Evolutionary conservation across 2,888 invertebrate genomes (phyloP).

Genomic region (Ectropis crepuscularia): DNA sequence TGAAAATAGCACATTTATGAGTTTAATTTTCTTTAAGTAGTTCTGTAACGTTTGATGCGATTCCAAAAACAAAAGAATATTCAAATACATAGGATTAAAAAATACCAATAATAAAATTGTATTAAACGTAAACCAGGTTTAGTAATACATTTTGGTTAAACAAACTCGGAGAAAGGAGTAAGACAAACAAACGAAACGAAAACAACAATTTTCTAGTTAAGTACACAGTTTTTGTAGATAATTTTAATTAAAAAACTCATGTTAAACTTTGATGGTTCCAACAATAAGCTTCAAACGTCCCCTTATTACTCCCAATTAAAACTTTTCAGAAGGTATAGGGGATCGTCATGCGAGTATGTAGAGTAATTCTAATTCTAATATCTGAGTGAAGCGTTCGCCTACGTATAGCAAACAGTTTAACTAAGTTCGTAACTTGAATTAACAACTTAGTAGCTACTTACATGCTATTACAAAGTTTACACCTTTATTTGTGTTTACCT

Average conservation of each 20-base stretch:
- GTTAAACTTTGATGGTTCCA: conserved; percentile 22
- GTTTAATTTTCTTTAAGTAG: no score
- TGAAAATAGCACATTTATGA: no score
- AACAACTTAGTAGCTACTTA: conserved; percentile 4
- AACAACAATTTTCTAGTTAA: neutral
- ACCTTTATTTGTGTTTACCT: neutral
- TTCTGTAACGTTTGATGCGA: no score
- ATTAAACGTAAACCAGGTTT: no score
- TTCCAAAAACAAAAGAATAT: no score
- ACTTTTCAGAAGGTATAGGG: conserved; percentile 24
- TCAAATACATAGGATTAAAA: no score
- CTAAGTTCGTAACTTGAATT: conserved; percentile 8
- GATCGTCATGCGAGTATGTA: conserved; percentile 13
- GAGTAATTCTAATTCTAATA: neutral
- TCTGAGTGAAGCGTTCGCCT: neutral
- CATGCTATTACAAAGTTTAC: conserved; percentile 1
- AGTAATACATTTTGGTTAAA: neutral
- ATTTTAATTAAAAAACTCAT: conserved; percentile 23
- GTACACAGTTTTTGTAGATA: neutral
- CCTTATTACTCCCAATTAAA: conserved; percentile 28
- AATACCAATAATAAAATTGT: no score
- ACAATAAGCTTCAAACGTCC: conserved; percentile 36
- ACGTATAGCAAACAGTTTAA: neutral
- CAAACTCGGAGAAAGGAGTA: neutral
- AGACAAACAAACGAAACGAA: neutral